Base-by-base conservation (phyloP, 92 coral and sea anemone species). In the Paramuricea clavata region DNA sequence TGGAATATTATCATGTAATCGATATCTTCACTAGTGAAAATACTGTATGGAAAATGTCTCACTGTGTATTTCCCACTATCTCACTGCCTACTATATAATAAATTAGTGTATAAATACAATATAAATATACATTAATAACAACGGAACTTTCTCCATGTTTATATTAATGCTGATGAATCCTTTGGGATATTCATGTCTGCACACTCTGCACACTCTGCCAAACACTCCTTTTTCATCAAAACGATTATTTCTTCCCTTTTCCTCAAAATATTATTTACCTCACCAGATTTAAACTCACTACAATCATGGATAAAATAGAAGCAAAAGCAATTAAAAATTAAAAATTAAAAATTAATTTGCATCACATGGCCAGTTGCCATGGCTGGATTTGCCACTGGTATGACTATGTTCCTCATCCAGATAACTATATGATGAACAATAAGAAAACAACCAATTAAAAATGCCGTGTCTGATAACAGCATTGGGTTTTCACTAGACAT, bases 141-240 rank as follows among this genome's bases (percentile, higher is more conserved):
- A 85, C 92, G 4, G 4, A 39, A 4, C 92, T 78, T 86, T 89
- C 92, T 50, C 92, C 92, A 85, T 89, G 86, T 49, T 39, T 39
- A 39, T 39, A n/a, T 89, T 89, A 31, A 89, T 85, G 76, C 76
- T 89, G 32, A 33, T 52, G 36, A 89, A 89, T 32, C 86, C 49
- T 74, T 77, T 78, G 2, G 92, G 92, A 15, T 76, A 89, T 41
- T 89, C 90, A 85, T 85, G 90, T 6, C 92, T 35, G 26, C n/a
- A n/a, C n/a, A n/a, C n/a, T n/a, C n/a, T n/a, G 21, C 92, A 89
- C 23, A 89, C 90, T 1, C 87, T 2, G 10, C 90, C 90, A 86
- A 90, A 90, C 2, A 90, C 83, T 6, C 87, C 93, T 49, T 90
- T 90, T 50, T 86, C 90, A 60, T 90, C 93, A 57, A 90, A 90